These are phyloP conservation scores for Helleia helle DNA, from an alignment of 2,888 invertebrate species.

Conservation along the genomic window DNA sequence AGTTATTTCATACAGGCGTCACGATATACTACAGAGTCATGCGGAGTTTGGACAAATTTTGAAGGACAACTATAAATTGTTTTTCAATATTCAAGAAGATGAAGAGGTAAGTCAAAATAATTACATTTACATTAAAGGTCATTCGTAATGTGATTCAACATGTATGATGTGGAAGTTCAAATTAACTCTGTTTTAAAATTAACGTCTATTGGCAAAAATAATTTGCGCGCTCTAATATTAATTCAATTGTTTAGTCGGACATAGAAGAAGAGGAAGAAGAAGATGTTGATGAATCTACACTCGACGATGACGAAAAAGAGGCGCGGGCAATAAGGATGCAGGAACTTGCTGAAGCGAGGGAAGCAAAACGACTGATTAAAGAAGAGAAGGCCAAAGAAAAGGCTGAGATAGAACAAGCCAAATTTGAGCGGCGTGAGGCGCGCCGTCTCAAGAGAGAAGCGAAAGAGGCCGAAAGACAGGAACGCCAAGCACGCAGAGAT, in stretches of 20 bases:
- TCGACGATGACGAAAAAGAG: slow-evolving; percentile 56
- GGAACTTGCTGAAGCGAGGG: slow-evolving; percentile 34
- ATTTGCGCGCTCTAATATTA: too few species aligned
- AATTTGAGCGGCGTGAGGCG: slow-evolving; percentile 44
- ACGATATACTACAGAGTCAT: slow-evolving; percentile 61
- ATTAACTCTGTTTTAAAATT: too few species aligned
- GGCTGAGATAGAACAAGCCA: slow-evolving; percentile 36
- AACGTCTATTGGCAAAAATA: too few species aligned
- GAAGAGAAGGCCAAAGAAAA: slow-evolving; percentile 40
- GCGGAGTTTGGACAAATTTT: slow-evolving; percentile 73
- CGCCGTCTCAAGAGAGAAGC: slow-evolving; percentile 46
- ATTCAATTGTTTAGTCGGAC: slow-evolving; percentile 29
- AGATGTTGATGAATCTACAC: slow-evolving; percentile 51
- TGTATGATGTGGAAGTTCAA: too few species aligned
- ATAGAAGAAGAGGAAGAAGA: slow-evolving; percentile 47
- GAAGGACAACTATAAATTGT: slow-evolving; percentile 78
- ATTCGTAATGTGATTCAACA: too few species aligned
- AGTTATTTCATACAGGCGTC: slow-evolving; percentile 31
- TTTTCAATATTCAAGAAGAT: slow-evolving; percentile 76
- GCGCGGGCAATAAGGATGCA: slow-evolving; percentile 37
- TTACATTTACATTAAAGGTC: too few species aligned
- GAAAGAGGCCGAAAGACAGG: slow-evolving; percentile 37
- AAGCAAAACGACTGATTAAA: slow-evolving; percentile 35
- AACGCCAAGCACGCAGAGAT: slow-evolving; percentile 43
- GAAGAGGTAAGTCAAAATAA: slow-evolving; percentile 50